Evolutionary conservation across 2,113 vertebrate species (phyloP).

Genomic region (Onychostoma macrolepis): DNA sequence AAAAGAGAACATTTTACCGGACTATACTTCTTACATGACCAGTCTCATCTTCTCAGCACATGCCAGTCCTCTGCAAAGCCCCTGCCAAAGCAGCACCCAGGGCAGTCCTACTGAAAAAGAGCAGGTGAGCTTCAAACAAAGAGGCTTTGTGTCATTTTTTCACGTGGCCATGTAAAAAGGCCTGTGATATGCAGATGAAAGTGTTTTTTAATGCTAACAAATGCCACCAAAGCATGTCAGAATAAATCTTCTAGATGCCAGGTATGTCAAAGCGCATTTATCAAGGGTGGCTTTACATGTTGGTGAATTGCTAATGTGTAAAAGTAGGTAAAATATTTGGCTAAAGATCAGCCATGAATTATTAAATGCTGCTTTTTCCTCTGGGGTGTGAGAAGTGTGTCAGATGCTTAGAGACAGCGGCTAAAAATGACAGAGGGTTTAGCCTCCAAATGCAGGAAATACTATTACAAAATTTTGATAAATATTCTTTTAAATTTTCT

Average conservation of each 20-base stretch:
- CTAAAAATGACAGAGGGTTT: neutral
- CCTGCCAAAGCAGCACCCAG: conserved; percentile 65
- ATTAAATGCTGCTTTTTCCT: conserved; percentile 11
- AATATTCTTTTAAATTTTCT: neutral
- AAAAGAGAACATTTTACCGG: conserved; percentile 72
- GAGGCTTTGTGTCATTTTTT: neutral
- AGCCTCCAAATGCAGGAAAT: neutral
- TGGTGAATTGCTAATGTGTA: neutral
- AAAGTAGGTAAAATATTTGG: neutral
- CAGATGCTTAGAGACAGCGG: conserved; percentile 7
- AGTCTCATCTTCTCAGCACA: conserved; percentile 66
- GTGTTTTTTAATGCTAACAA: neutral
- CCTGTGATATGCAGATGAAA: neutral
- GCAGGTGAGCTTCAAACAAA: conserved; percentile 57
- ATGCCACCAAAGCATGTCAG: neutral
- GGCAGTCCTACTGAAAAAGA: conserved; percentile 70
- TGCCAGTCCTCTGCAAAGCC: conserved; percentile 66
- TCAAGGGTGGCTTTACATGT: neutral
- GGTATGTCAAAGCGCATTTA: neutral
- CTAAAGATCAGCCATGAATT: neutral
- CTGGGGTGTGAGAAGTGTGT: conserved; percentile 17
- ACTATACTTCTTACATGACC: conserved; percentile 83
- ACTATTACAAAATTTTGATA: neutral
- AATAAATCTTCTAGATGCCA: neutral
- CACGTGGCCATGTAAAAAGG: neutral